Percentiles rank a stretch among this genome's conserved stretches.
These are phyloP conservation scores for Acropora yongei DNA, from an alignment of 64 coral and sea anemone species.

Conservation along the genomic window DNA sequence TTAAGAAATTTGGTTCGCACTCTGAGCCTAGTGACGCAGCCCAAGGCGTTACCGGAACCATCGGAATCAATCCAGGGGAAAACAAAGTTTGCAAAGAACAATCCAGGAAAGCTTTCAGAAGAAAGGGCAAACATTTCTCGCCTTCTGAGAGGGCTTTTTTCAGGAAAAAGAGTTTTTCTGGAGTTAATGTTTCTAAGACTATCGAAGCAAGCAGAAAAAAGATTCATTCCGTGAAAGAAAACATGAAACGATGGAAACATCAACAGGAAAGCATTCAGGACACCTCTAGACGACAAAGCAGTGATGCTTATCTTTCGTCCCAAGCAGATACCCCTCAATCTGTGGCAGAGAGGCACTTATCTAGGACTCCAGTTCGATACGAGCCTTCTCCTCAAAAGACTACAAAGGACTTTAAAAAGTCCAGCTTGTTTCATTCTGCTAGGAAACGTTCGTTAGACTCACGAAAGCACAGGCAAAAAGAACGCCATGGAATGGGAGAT, in stretches of 20 bases:
- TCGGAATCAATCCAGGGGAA: background rate
- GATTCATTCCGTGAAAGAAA: slow-evolving; percentile 72
- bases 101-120: slow-evolving; percentile 40
- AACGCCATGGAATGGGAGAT: background rate
- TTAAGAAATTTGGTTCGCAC: background rate
- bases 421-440: slow-evolving; percentile 31
- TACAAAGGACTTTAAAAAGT: slow-evolving; percentile 77
- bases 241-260: slow-evolving; percentile 77
- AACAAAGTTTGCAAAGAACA: background rate
- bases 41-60: background rate
- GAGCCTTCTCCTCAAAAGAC: slow-evolving; percentile 22
- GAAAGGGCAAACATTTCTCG: slow-evolving; percentile 54
- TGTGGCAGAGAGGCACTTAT: background rate
- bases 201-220: slow-evolving; percentile 71
- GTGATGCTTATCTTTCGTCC: background rate
- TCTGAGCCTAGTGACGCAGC: background rate
- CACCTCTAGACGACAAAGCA: background rate
- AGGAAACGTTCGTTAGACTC: slow-evolving; percentile 25
- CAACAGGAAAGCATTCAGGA: slow-evolving; percentile 10
- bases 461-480: slow-evolving; percentile 36
- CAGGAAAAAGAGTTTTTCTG: slow-evolving; percentile 76
- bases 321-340: background rate
- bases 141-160: slow-evolving; percentile 32
- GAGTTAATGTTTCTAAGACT: slow-evolving; percentile 71
- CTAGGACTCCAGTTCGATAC: background rate